Evolutionary conservation across 2,797 vertebrate genomes (phyloP), one percentile per base, ranked within the genome.

Genomic region (Hephaestus fuliginosus): DNA sequence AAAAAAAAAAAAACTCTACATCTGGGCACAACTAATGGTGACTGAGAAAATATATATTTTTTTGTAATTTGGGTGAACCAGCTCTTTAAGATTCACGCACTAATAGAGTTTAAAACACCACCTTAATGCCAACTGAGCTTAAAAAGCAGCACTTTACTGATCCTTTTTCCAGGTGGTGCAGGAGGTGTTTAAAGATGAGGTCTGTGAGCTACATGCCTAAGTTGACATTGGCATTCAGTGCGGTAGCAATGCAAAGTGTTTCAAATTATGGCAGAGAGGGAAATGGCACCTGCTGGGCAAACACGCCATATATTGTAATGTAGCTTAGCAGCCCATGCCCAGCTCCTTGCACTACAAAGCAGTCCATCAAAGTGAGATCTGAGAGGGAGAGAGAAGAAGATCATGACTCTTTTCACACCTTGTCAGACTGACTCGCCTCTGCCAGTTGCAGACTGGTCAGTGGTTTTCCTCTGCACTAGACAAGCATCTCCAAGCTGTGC

Each of bases 361-460:
- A 91, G 87, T 88, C 93, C 91, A 92, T 95, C 93, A 94, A 93
- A 93, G 88, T 86, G 83, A 91, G 90, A 92, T 93, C 87, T 94
- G 91, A 95, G 94, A 89, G 85, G 63, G 74, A 84, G 84, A 93
- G 88, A 93, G 93, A 88, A 86, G 88, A 84, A 81, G 89, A 94
- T 94, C 93, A 91, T 84, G 88, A 92, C 93, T 95, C 91, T 92
- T 92, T 94, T 94, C 93, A 94, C 93, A 94, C 94, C 90, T 93
- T 88, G 93, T 95, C 95, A 94, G 91, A 84, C 84, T 55, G 78
- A 87, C 91, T 93, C 81, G 81, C 79, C 90, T 90, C 67, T 63
- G 67, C 85, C 84, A 75, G 72, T 73, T 90, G 62, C 90, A 85
- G 76, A 89, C 82, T 68, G 56, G 84, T 78, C 86, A 56, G 83